Percentiles rank a stretch among this genome's conserved stretches.
These are phyloP conservation scores for Drosophila pseudotalamancana DNA, from an alignment of 2,888 invertebrate genomes.

Conservation along the genomic window DNA sequence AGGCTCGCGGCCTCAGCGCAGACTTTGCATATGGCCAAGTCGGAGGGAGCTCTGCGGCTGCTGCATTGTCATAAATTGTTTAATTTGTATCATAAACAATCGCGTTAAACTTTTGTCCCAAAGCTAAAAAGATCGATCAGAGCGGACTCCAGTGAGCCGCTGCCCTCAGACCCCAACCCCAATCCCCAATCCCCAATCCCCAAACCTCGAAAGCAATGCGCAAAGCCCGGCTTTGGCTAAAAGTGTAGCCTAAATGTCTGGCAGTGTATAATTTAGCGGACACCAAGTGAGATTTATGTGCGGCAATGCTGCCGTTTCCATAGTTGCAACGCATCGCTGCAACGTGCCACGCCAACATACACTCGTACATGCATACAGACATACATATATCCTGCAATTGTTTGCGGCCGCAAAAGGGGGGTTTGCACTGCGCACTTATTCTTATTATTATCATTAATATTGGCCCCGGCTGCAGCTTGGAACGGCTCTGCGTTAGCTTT, in stretches of 20 bases:
- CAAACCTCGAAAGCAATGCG: neutral
- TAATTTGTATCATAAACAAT: slow-evolving; percentile 85
- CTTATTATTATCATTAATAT: slow-evolving; percentile 79
- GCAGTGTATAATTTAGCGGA: slow-evolving; percentile 84
- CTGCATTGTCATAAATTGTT: slow-evolving; percentile 85
- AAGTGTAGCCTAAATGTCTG: slow-evolving; percentile 84
- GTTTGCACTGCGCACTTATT: slow-evolving; percentile 74
- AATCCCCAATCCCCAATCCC: neutral
- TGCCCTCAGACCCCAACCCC: slow-evolving; percentile 21
- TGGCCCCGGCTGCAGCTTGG: slow-evolving; percentile 48
- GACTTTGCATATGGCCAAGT: slow-evolving; percentile 69
- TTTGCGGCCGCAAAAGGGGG: slow-evolving; percentile 37
- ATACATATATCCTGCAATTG: slow-evolving; percentile 64
- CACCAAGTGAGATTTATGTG: slow-evolving; percentile 85
- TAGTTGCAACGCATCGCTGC: slow-evolving; percentile 37
- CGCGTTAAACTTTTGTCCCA: slow-evolving; percentile 84
- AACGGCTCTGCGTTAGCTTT: slow-evolving; percentile 48
- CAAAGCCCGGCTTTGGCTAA: slow-evolving; percentile 54
- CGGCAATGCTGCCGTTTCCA: slow-evolving; percentile 73
- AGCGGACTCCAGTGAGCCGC: slow-evolving; percentile 29
- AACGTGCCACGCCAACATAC: slow-evolving; percentile 31
- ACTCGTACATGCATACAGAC: slow-evolving; percentile 35
- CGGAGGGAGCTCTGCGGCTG: slow-evolving; percentile 31
- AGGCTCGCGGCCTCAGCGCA: slow-evolving; percentile 65
- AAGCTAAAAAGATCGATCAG: slow-evolving; percentile 83